Conservation (phyloP, 2,888 invertebrate genomes). For the Linyphia triangularis region DNA sequence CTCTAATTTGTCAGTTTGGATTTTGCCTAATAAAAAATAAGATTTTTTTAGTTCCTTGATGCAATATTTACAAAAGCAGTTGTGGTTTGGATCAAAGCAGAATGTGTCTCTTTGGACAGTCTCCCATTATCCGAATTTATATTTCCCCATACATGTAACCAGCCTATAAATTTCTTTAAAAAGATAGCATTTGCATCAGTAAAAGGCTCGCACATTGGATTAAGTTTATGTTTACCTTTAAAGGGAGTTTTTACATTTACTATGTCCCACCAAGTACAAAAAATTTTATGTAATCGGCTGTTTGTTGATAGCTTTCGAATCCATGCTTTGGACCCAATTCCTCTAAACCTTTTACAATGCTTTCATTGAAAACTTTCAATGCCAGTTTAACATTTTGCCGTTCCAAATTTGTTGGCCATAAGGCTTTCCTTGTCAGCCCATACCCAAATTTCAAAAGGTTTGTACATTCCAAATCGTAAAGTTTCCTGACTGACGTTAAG, state of each 20-base stretch:
- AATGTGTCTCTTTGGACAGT: constrained; percentile 4
- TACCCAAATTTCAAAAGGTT: constrained; percentile 48
- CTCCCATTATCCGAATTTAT: neutral
- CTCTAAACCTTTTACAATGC: neutral
- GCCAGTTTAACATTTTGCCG: constrained; percentile 46
- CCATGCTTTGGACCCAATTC: neutral
- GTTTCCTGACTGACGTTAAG: neutral
- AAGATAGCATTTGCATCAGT: neutral
- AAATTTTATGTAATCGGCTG: constrained; percentile 7
- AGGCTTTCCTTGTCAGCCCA: constrained; percentile 36
- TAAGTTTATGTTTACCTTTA: neutral
- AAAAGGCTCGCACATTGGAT: neutral
- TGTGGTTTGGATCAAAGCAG: neutral
- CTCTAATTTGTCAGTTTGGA: constrained; percentile 9
- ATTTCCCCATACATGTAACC: neutral
- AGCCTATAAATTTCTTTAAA: neutral
- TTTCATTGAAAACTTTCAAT: constrained; percentile 8
- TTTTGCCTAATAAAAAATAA: constrained; percentile 6
- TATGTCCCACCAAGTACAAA: constrained; percentile 33
- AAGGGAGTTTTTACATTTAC: constrained; percentile 28
- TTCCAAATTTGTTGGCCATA: constrained; percentile 52
- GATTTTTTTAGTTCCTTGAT: neutral
- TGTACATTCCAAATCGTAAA: constrained; percentile 25
- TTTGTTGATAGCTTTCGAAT: neutral
- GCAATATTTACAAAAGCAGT: neutral